A percentile compares a stretch with the other conserved stretches of the same genome.
These are phyloP conservation scores for Argya squamiceps DNA, from an alignment of 2,797 vertebrate genomes.

Conservation along the genomic window DNA sequence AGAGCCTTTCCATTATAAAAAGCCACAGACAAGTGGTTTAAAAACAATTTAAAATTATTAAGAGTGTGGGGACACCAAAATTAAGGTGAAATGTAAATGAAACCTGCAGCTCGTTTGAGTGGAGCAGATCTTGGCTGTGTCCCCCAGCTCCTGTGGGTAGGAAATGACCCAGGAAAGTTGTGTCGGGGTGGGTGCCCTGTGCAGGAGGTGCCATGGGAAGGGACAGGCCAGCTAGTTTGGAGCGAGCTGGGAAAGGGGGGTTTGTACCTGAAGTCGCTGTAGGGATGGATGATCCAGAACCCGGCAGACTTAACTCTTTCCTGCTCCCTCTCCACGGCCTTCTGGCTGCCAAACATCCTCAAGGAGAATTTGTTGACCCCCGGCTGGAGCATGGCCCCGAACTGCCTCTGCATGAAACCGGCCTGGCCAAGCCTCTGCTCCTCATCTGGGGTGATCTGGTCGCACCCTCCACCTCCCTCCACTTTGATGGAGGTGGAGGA, in stretches of 20 bases:
- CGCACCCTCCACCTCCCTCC: slow-evolving; percentile 87
- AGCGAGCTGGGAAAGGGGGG: background rate
- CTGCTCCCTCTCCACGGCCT: slow-evolving; percentile 96
- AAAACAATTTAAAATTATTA: background rate
- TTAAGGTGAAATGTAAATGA: background rate
- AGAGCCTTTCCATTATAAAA: background rate
- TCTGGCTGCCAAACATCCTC: slow-evolving; percentile 99
- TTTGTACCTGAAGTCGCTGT: slow-evolving; percentile 98
- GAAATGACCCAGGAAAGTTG: slow-evolving; percentile 27
- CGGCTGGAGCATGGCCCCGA: slow-evolving; percentile 96
- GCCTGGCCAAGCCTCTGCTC: slow-evolving; percentile 89
- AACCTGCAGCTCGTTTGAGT: background rate
- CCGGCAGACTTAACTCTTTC: slow-evolving; percentile 97
- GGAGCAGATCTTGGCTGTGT: background rate
- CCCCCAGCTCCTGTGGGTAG: background rate
- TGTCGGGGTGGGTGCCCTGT: background rate
- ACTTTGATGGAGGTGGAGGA: slow-evolving; percentile 88
- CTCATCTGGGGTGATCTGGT: slow-evolving; percentile 91
- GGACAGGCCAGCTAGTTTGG: background rate
- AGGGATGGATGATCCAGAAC: slow-evolving; percentile 99
- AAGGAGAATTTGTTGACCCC: slow-evolving; percentile 99
- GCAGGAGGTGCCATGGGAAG: background rate
- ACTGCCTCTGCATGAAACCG: slow-evolving; percentile 96
- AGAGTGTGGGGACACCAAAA: background rate
- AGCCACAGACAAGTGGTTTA: background rate